These are phyloP conservation scores for Esox masquinongy DNA, from an alignment of 2,797 vertebrate genomes.

Conservation along the genomic window DNA sequence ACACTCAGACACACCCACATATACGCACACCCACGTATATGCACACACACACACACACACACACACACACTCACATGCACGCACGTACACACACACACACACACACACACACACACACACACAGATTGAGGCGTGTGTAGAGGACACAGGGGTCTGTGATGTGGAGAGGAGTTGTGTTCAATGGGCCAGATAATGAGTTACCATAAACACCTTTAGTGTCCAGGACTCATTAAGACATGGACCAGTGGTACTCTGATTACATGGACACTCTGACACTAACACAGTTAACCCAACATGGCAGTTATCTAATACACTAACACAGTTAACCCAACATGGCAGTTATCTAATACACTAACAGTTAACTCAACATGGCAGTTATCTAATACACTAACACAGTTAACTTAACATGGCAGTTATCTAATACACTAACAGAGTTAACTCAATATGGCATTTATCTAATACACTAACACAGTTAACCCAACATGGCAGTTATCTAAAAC, in stretches of 20 bases:
- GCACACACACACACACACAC: conserved; percentile 21
- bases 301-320: background rate
- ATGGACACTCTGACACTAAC: background rate
- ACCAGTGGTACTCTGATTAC: conserved; percentile 8
- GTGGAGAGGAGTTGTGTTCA: conserved; percentile 78
- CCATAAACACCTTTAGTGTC: conserved; percentile 76
- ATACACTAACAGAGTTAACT: background rate
- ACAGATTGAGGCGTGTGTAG: conserved; percentile 60
- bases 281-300: background rate
- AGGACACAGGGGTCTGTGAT: conserved; percentile 74
- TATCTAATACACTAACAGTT: background rate
- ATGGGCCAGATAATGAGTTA: conserved; percentile 79
- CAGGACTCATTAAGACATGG: conserved; percentile 68
- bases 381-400: background rate
- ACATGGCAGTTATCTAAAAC: background rate
- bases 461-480: background rate
- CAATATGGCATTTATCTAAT: background rate
- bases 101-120: conserved; percentile 23
- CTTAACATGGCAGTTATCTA: background rate
- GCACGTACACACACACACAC: conserved; percentile 41
- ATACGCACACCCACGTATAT: conserved; percentile 13
- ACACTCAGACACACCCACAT: background rate
- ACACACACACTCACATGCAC: conserved; percentile 41
- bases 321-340: background rate
- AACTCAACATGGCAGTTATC: background rate